A percentile compares a stretch with the other conserved stretches of the same genome.
These are phyloP conservation scores for Andrena flavipes DNA, from an alignment of 2,888 invertebrate species.

Conservation along the genomic window DNA sequence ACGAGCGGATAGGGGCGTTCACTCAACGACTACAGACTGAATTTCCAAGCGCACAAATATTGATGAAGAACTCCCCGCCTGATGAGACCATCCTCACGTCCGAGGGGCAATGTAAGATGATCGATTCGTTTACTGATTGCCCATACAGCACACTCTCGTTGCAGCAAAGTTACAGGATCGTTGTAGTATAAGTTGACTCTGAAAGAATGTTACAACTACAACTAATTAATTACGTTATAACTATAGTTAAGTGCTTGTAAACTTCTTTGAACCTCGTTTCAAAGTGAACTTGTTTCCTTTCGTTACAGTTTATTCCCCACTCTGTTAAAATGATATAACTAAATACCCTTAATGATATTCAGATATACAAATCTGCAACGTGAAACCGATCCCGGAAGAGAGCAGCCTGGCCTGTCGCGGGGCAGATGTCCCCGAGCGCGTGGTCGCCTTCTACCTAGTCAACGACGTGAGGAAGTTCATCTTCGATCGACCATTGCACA, in stretches of 20 bases:
- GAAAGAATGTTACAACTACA: no score
- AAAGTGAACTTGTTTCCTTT: no score
- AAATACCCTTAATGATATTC: constrained; percentile 29
- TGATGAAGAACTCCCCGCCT: constrained; percentile 96
- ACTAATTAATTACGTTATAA: no score
- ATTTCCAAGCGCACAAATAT: constrained; percentile 96
- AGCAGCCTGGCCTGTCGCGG: constrained; percentile 86
- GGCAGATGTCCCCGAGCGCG: constrained; percentile 93
- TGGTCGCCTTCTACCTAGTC: constrained; percentile 95
- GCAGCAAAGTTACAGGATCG: no score
- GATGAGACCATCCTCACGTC: constrained; percentile 94
- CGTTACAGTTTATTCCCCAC: no score
- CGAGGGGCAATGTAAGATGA: constrained; percentile 91
- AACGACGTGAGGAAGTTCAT: constrained; percentile 96
- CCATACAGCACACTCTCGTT: no score
- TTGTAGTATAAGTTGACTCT: no score
- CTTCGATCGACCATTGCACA: constrained; percentile 95
- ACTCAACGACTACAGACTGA: constrained; percentile 96
- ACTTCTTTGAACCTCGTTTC: no score
- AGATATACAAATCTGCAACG: constrained; percentile 97
- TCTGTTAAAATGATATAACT: not conserved
- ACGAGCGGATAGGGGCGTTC: constrained; percentile 97
- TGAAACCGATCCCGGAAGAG: constrained; percentile 93
- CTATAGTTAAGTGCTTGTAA: no score
- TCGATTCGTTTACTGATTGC: no score